phyloP scores from a whole-genome alignment of 2,888 invertebrate genomes.

The Ectemnius continuus region DNA sequence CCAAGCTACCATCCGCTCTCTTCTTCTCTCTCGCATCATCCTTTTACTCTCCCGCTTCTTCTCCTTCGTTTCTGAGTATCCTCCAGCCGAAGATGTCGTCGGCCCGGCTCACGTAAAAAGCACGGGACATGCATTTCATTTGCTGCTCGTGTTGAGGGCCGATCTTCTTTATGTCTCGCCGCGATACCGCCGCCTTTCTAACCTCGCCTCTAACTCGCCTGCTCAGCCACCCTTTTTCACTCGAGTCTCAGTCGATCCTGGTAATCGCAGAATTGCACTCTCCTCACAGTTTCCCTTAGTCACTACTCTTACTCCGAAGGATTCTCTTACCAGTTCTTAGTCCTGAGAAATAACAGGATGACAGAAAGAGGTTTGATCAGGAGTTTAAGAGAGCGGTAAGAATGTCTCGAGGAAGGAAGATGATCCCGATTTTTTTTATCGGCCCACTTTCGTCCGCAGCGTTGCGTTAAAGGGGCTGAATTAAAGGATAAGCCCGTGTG shows the following conservation, averaged over 20 bases:
- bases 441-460: background rate
- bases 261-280: too few species aligned
- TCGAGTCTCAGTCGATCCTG: too few species aligned
- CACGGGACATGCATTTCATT: conserved; percentile 8
- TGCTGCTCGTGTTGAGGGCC: conserved; percentile 67
- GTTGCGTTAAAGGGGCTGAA: conserved; percentile 30
- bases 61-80: conserved; percentile 64
- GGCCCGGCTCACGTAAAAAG: conserved; percentile 22
- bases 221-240: background rate
- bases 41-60: conserved; percentile 56
- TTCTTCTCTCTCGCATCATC: conserved; percentile 12
- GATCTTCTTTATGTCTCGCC: conserved; percentile 66
- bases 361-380: background rate
- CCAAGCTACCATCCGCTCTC: conserved; percentile 13
- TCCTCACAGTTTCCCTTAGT: too few species aligned
- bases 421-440: conserved; percentile 36
- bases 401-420: background rate
- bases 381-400: conserved; percentile 11
- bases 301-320: too few species aligned
- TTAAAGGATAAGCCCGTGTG: conserved; percentile 53
- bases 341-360: too few species aligned
- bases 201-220: background rate
- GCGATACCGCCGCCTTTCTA: conserved; percentile 14
- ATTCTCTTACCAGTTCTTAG: too few species aligned
- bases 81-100: conserved; percentile 37